phyloP scores from a whole-genome alignment of 2,113 vertebrate genomes.

The Megaptera novaeangliae region DNA sequence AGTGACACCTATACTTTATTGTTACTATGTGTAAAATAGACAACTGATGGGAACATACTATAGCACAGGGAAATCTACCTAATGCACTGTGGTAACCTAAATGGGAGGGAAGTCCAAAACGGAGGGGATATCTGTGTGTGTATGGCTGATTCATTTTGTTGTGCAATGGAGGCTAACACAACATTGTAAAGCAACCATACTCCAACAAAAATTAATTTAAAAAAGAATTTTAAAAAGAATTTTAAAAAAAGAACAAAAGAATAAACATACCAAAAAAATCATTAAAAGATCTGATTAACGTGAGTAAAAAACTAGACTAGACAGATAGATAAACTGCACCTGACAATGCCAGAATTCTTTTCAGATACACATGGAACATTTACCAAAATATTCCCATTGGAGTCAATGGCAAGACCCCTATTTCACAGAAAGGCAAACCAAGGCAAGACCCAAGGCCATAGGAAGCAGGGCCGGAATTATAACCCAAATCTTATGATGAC shows the following conservation, averaged over 20 bases:
- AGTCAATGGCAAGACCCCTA: not conserved
- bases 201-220: no score
- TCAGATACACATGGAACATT: not conserved
- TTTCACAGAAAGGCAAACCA: not conserved
- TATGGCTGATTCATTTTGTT: no score
- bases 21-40: no score
- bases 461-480: not conserved
- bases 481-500: not conserved
- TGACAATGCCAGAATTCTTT: not conserved
- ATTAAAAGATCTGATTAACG: not conserved
- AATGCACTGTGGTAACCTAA: no score
- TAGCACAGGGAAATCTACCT: no score
- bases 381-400: not conserved
- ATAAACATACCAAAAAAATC: not conserved
- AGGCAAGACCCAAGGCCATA: not conserved
- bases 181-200: no score
- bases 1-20: no score
- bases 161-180: no score
- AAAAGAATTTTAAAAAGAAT: no score
- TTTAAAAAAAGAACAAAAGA: not conserved
- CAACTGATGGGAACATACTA: no score
- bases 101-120: no score
- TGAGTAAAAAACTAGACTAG: not conserved
- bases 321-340: accelerated
- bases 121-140: no score